Conservation (phyloP, 2,113 vertebrate species). For the Toxotes jaculatrix region DNA sequence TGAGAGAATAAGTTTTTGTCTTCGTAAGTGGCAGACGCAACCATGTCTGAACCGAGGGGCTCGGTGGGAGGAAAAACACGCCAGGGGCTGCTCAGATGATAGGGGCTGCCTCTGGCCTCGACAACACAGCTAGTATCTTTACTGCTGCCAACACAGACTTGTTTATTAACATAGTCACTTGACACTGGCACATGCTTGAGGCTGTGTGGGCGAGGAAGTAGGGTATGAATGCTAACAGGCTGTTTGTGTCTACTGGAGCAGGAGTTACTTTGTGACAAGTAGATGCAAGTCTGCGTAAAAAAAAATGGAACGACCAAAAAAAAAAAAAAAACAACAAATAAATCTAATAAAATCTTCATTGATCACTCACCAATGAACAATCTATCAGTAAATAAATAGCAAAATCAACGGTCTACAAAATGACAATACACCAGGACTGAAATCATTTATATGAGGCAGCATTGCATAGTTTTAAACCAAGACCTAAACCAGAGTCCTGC, state of each 20-base stretch:
- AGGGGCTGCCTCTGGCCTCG: conserved; percentile 20
- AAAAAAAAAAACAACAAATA: background rate
- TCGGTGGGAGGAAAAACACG: conserved; percentile 9
- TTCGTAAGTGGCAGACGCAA: conserved; percentile 16
- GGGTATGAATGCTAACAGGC: conserved; percentile 34
- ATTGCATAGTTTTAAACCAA: conserved; percentile 69
- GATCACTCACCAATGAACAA: background rate
- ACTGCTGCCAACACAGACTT: conserved; percentile 48
- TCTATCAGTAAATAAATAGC: conserved; percentile 56
- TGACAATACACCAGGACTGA: background rate
- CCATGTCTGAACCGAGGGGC: conserved; percentile 12
- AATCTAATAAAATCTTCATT: conserved; percentile 24
- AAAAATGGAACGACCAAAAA: conserved; percentile 5
- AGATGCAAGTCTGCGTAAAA: background rate
- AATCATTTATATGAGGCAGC: conserved; percentile 26
- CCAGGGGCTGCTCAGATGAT: conserved; percentile 22
- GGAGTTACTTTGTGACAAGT: conserved; percentile 14
- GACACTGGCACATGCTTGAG: conserved; percentile 51
- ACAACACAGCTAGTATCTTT: conserved; percentile 23
- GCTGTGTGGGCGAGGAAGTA: conserved; percentile 47
- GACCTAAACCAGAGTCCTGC: conserved; percentile 28
- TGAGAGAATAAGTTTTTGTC: conserved; percentile 22
- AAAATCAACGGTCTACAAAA: background rate
- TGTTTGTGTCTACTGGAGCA: conserved; percentile 28
- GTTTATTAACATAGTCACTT: conserved; percentile 62